Base-by-base conservation (phyloP, 2,888 invertebrate genomes). In the Cantharis lateralis region DNA sequence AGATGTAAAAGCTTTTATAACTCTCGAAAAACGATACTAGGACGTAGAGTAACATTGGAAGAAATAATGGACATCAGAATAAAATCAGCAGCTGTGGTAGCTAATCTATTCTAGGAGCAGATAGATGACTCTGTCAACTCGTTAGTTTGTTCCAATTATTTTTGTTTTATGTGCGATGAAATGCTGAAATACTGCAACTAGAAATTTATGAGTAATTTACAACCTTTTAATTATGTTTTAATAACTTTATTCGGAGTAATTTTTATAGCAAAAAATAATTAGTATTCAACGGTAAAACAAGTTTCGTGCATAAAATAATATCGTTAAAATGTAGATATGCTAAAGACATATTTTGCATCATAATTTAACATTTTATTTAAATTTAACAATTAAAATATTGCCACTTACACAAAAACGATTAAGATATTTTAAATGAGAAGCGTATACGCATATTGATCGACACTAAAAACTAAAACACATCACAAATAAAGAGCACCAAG, bases 101-200 rank as follows among this genome's bases (percentile, higher is more conserved):
- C 82, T 83, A 85, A 85, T 86, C 86, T 86, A 86, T 87, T 86
- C 84, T 84, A 82, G 83, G 84, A 84, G 83, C 83, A 86, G 84
- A 86, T 86, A 83, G 84, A 87, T 86, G 83, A 80, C 84, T 83
- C 84, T 85, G 82, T 81, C 84, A 82, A 83, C 83, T 84, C 84
- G 85, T 86, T 86, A 86, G 84, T 85, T 84, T 86, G 85, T 86
- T 84, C 85, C 84, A 86, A 86, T 86, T 87, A 87, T 86, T 87
- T 86, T 85, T 86, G 84, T 85, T 86, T 87, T 85, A 85, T 85
- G 84, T 84, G 81, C 83, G 85, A 84, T 83, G 84, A 87, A 85
- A 85, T 83, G 82, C 83, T 85, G 82, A 86, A 84, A 84, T 85
- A 85, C 84, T 79, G 78, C 82, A 79, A 78, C 81, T 82, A 81